A percentile compares a stretch with the other conserved stretches of the same genome.
Evolutionary conservation across 37 sponge, comb jelly and placozoan genomes (phyloP).

Genomic region (Diacarnus erythraeanus): DNA sequence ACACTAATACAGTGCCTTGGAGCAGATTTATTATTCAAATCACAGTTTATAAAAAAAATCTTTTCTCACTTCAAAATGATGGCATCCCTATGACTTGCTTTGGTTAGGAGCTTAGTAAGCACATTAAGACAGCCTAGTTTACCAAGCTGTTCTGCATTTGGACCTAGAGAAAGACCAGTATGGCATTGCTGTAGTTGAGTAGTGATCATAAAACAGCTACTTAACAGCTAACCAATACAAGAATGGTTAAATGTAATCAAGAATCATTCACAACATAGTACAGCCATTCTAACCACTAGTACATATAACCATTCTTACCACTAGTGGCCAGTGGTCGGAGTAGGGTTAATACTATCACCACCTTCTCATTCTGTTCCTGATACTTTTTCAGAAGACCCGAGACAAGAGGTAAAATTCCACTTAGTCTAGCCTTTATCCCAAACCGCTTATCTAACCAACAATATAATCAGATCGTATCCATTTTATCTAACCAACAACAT

Average conservation of each 20-base stretch:
- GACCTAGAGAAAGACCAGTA: background rate
- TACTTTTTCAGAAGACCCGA: slow-evolving; percentile 25
- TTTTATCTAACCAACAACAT: no score
- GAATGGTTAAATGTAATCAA: no score
- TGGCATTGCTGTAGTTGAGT: no score
- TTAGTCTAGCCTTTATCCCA: slow-evolving; percentile 68
- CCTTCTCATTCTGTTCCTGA: slow-evolving; percentile 5
- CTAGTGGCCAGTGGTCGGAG: slow-evolving; percentile 35
- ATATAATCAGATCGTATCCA: no score
- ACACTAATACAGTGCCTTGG: slow-evolving; percentile 34
- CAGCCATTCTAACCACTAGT: background rate
- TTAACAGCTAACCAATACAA: no score
- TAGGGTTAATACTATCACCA: background rate
- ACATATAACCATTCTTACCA: slow-evolving; percentile 14
- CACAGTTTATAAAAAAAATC: background rate
- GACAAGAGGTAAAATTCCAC: slow-evolving; percentile 43
- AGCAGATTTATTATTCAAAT: background rate
- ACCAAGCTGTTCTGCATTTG: background rate
- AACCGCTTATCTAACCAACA: slow-evolving; percentile 60
- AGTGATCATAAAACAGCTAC: no score
- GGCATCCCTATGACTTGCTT: background rate
- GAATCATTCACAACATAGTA: background rate
- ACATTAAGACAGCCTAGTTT: slow-evolving; percentile 25
- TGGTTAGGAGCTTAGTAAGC: slow-evolving; percentile 18
- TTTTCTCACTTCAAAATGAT: slow-evolving; percentile 27